Evolutionary conservation across 2,113 vertebrate genomes (phyloP), one percentile per base, ranked within the genome.

Genomic region (Oplegnathus fasciatus): DNA sequence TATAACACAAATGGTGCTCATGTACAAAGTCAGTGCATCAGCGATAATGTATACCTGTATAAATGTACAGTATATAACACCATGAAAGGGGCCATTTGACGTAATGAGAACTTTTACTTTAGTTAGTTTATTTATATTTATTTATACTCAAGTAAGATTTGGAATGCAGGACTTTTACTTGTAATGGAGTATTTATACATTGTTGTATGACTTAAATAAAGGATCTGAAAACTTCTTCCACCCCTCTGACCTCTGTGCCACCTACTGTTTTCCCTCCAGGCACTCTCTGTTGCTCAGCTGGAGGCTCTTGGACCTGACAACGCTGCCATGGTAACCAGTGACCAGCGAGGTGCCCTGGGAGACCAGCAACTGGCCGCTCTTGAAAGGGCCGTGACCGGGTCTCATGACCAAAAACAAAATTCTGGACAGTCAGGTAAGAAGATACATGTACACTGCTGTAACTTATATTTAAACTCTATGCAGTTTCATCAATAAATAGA

Each of bases 221-320:
- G 26, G 4, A 11, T 72, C 24, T 42, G 9, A 72, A 40, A 32
- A 48, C 26, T 34, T 9, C 8, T 24, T 75, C 18, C 57, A 32
- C 17, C 10, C n/a, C 40, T 34, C 60, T 78, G 13, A 42, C 40
- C 20, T 46, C 34, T 66, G 18, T 48, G 30, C 8, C 32, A 37
- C 15, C 73, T 15, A 0, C 5, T 37, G 3, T 67, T 70, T 52
- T 24, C 32, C 76, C 66, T 62, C 5, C 84, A 96, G 95, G 48
- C n/a, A 0, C 82, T 96, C 40, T 91, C 94, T 22, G 28, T 18
- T 34, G 84, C 30, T 77, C 94, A 95, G 86, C 74, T 96, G 24
- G 37, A 58, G 77, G 89, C 92, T 37, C 83, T 96, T 28, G 94
- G 94, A 68, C 92, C 95, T 46, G 94, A 94, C 78, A 95, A 91